Base-by-base conservation (phyloP, 2,888 invertebrate species). In the Lordiphosa fenestrarum region DNA sequence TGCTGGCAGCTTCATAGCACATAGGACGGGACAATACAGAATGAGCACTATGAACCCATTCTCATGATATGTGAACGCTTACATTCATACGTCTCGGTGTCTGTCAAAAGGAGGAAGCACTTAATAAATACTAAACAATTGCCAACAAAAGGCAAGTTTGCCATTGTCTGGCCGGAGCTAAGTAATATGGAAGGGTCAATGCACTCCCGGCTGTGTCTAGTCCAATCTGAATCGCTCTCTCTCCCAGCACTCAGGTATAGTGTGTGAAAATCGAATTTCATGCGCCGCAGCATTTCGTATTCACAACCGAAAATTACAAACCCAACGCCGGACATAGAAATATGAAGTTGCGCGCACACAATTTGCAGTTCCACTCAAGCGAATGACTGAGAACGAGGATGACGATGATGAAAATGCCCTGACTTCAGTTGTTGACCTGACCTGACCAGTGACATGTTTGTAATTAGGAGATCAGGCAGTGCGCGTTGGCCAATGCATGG, bases 111-210 rank as follows among this genome's bases (percentile, higher is more conserved):
- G 65, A 76, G 81, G 84, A 83, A 81, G 81, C 76, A 76, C 84
- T 77, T 77, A 80, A 77, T 77, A 77, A 83, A 76, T 83, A 65
- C 84, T 55, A 73, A 75, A 58, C 76, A 83, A 83, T 81, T 67
- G 68, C 50, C 60, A 81, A 80, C 84, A 83, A 81, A 73, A 55
- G 69, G 49, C 65, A 71, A 49, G 9, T 2, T 33, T 40, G 30
- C 44, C 48, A 41, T 40, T 56, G 42, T 53, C 64, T 73, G 60
- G 41, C 53, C 52, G 59, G 59, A 55, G 44, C 49, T 39, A 25
- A 50, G 37, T 33, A 15, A 7, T 9, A 4, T 7, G 15, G 6
- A 6, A 9, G 52, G 39, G 62, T 78, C 76, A 72, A 52, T 64
- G 76, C 61, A 78, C 74, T 37, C 23, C 23, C 13, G 30, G 13